Percentiles rank a stretch among this genome's conserved stretches.
Conservation (phyloP, 2,888 invertebrate genomes). For the Emesis castigata region DNA sequence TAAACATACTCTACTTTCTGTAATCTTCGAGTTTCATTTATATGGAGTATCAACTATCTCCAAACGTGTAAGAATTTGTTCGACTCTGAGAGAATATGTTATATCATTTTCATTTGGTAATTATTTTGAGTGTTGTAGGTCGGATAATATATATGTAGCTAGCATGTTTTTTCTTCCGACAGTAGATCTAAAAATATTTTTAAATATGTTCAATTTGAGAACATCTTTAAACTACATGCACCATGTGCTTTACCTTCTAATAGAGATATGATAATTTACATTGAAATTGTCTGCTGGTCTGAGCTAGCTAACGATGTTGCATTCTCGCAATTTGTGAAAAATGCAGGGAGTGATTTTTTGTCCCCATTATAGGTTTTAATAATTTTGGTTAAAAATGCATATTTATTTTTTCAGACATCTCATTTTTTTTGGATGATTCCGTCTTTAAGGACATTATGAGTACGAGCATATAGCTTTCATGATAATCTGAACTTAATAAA, state of each 20-base stretch:
- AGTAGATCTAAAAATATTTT: not conserved
- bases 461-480: not conserved
- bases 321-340: slow-evolving; percentile 17
- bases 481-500: not conserved
- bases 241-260: slow-evolving; percentile 32
- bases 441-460: not conserved
- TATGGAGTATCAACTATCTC: too few relatives aligned
- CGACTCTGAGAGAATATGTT: too few relatives aligned
- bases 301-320: slow-evolving; percentile 19
- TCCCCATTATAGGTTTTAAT: slow-evolving; percentile 26
- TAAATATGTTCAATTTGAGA: not conserved
- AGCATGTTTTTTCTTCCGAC: too few relatives aligned
- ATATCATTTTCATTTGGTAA: too few relatives aligned
- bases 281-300: slow-evolving; percentile 16
- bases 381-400: too few relatives aligned
- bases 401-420: too few relatives aligned
- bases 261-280: slow-evolving; percentile 34
- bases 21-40: too few relatives aligned
- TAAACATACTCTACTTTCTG: too few relatives aligned
- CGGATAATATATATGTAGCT: too few relatives aligned
- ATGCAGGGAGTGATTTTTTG: slow-evolving; percentile 19
- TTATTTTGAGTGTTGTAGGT: too few relatives aligned
- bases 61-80: too few relatives aligned
- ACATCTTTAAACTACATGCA: not conserved
- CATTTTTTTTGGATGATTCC: not conserved